Evolutionary conservation across 2,797 vertebrate genomes (phyloP).

Genomic region (Urosaurus nigricauda): DNA sequence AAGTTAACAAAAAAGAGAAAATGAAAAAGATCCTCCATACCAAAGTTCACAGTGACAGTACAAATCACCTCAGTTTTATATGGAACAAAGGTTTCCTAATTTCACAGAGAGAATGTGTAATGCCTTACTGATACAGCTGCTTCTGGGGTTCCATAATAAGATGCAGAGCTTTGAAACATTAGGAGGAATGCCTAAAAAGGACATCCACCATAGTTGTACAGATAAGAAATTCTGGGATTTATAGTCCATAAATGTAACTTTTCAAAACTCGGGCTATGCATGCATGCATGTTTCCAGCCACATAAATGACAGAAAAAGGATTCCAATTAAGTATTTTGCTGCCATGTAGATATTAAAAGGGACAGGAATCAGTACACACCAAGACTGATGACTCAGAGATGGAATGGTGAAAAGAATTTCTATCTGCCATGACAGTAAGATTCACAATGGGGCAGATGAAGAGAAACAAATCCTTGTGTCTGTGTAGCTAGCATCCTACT

Average conservation of each 20-base stretch:
- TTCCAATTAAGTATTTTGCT: neutral
- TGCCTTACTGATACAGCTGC: no score
- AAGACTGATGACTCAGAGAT: neutral
- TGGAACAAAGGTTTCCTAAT: no score
- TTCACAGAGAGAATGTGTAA: no score
- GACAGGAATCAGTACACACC: neutral
- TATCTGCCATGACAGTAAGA: neutral
- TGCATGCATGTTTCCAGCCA: neutral
- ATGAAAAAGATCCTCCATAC: no score
- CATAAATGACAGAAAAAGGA: neutral
- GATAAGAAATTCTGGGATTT: no score
- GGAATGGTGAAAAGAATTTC: neutral
- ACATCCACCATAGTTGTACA: no score
- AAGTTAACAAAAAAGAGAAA: no score
- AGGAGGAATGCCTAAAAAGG: no score
- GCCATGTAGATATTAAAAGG: neutral
- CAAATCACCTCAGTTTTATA: no score
- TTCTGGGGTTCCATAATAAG: no score
- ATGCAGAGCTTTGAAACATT: no score
- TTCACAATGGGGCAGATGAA: neutral
- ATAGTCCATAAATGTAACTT: neutral
- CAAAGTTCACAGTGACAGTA: no score
- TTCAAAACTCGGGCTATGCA: neutral
- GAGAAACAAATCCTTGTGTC: neutral
- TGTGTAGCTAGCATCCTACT: accelerated